Percentiles rank a stretch among this genome's conserved stretches.
phyloP scores from a whole-genome alignment of 2,113 vertebrate species.

The Xiphias gladius region DNA sequence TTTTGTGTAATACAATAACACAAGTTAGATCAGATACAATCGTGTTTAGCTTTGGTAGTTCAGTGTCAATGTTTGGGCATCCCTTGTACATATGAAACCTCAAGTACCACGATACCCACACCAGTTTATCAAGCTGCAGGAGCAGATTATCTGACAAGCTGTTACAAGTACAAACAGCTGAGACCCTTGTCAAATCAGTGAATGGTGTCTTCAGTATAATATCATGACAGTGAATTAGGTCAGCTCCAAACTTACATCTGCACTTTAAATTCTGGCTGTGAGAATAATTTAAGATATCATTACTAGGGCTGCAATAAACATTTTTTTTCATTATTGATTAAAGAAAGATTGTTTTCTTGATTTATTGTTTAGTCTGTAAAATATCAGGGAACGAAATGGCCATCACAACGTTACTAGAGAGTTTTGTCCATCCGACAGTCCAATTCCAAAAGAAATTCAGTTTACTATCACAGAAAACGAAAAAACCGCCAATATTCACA shows the following conservation, averaged over 20 bases:
- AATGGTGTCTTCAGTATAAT: background rate
- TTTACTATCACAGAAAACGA: too few relatives aligned
- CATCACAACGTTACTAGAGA: background rate
- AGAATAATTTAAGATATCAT: background rate
- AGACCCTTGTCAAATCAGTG: background rate
- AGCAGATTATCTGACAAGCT: conserved; percentile 27
- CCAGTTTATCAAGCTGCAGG: background rate
- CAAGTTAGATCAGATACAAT: background rate
- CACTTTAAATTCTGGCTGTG: background rate
- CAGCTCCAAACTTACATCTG: background rate
- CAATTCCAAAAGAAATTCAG: too few relatives aligned
- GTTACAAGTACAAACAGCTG: conserved; percentile 9
- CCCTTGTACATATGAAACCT: conserved; percentile 3
- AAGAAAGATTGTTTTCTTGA: background rate
- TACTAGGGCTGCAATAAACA: background rate
- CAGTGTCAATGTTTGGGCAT: background rate
- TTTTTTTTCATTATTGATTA: background rate
- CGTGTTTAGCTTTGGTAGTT: background rate
- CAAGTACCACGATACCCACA: conserved; percentile 22
- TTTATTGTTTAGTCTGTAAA: background rate
- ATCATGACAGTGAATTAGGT: background rate
- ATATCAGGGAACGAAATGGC: background rate
- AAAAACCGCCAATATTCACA: too few relatives aligned
- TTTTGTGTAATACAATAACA: background rate
- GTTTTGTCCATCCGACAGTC: background rate